Conservation (phyloP, 2,797 vertebrate genomes). For the Poecilia gillii region DNA sequence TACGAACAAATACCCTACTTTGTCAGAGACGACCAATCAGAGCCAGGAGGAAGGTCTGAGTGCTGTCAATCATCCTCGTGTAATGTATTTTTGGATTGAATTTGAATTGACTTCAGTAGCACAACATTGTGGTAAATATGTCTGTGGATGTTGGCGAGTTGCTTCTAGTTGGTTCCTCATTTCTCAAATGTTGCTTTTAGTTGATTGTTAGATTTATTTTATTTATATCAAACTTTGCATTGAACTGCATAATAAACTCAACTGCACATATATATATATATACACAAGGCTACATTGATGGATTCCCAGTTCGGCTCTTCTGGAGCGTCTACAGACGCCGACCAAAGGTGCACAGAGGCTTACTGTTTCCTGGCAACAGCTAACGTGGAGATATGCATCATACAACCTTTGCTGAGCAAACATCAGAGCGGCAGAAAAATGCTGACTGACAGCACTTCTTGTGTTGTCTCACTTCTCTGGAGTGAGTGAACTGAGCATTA, state of each 20-base stretch:
- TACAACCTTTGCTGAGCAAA: slow-evolving; percentile 22
- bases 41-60: too few species aligned
- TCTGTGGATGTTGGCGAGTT: background rate
- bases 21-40: too few species aligned
- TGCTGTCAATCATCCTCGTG: too few species aligned
- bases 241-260: slow-evolving; percentile 17
- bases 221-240: slow-evolving; percentile 1
- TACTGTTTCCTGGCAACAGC: slow-evolving; percentile 42
- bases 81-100: background rate
- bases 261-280: background rate
- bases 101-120: background rate
- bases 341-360: slow-evolving; percentile 17
- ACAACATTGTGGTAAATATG: background rate
- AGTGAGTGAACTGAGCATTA: background rate
- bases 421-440: slow-evolving; percentile 10
- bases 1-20: too few species aligned
- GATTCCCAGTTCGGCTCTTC: background rate
- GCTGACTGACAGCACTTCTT: background rate
- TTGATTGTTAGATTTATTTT: background rate
- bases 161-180: background rate
- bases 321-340: background rate
- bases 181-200: background rate
- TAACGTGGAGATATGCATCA: slow-evolving; percentile 7
- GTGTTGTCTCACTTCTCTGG: background rate
- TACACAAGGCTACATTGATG: background rate